Conservation (phyloP, 2,113 vertebrate genomes). For the Bostrychus sinensis region DNA sequence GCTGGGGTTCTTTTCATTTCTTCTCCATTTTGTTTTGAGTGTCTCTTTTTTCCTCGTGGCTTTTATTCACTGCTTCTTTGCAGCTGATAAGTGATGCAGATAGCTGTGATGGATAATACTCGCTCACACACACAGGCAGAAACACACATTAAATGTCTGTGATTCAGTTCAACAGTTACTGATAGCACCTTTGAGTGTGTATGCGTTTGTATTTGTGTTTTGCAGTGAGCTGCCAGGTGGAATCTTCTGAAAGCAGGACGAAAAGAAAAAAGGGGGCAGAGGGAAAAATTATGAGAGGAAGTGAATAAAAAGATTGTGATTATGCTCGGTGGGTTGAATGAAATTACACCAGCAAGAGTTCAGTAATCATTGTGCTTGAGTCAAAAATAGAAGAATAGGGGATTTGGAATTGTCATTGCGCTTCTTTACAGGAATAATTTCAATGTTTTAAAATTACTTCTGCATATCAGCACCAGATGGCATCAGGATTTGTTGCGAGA, state of each 20-base stretch:
- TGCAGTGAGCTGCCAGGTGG: constrained; percentile 44
- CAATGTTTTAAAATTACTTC: background rate
- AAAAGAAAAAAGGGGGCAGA: constrained; percentile 2
- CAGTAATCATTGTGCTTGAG: constrained; percentile 35
- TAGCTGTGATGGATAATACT: constrained; percentile 62
- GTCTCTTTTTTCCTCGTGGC: constrained; percentile 33
- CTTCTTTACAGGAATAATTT: constrained; percentile 18
- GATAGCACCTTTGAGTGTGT: constrained; percentile 24
- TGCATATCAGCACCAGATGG: no score
- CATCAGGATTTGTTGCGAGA: no score
- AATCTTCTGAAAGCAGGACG: constrained; percentile 54
- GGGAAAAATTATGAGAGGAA: background rate
- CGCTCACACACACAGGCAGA: constrained; percentile 15
- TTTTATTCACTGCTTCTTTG: constrained; percentile 50
- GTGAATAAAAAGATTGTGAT: constrained; percentile 38
- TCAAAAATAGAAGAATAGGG: constrained; percentile 24
- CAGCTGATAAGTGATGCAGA: constrained; percentile 68
- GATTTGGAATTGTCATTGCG: constrained; percentile 20
- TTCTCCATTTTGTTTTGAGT: constrained; percentile 55
- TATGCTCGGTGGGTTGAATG: constrained; percentile 53
- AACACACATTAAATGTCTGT: constrained; percentile 15
- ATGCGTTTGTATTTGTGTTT: constrained; percentile 16
- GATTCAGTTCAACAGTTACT: constrained; percentile 34
- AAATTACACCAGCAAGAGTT: constrained; percentile 40
- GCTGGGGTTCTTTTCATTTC: constrained; percentile 51